Evolutionary conservation across 1,140 invertebrate genomes (phyloP), one percentile per base, ranked within the genome.

Genomic region (Solenopsis invicta): DNA sequence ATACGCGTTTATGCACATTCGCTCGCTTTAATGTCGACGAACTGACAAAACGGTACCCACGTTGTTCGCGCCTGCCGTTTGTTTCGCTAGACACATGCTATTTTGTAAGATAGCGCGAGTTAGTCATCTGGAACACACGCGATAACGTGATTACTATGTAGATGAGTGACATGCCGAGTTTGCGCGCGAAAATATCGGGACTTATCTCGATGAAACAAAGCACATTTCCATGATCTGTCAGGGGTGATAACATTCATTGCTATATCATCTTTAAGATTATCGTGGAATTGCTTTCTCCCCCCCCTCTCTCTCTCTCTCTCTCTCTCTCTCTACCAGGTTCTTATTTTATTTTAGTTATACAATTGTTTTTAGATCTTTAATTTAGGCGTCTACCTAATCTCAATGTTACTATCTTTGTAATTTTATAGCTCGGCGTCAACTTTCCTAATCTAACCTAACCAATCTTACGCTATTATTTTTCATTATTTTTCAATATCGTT

Each of bases 121-220:
- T 80, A 80, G 61, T 80, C 76, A 80, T 67, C 76, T 80, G 76
- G 76, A 80, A 80, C 45, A 21, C 45, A 67, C 45, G 76, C 76
- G 76, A 80, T 80, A 80, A 67, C 45, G 8, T 80, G 61, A 80
- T 80, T 80, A 67, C 45, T 80, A 67, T 67, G 61, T 50, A 80
- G 45, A 80, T 67, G 24, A n/a, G 34, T 41, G 72, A 34, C 34
- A 21, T 61, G 24, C 45, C 61, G 61, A 29, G n/a, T 80, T 80
- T 45, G 34, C 64, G 45, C 50, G 24, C 18, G 59, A 66, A 66
- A 78, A 78, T 77, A 64, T 66, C 41, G 59, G 18, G 24, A 18
- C 18, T 37, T 78, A 13, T 78, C 56, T 66, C 18, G 41, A 78
- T 34, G 48, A 78, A 64, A 66, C 45, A 48, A 48, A 78, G 24